Conservation (phyloP, 2,113 vertebrate species). For the Antigone vipio region DNA sequence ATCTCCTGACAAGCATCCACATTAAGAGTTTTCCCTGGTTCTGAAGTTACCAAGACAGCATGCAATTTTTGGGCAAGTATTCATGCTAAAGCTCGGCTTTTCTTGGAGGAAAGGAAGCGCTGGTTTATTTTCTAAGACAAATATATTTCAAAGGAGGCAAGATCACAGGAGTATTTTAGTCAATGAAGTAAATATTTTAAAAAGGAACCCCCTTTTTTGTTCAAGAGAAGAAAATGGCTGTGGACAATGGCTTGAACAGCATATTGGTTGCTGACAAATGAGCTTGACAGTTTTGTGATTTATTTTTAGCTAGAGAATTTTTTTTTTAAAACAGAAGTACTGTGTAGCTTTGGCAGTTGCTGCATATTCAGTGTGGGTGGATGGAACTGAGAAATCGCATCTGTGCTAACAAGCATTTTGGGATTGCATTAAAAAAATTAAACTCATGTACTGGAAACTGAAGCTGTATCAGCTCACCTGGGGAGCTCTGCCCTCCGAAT, state of each 20-base stretch:
- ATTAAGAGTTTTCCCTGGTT: background rate
- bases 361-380: conserved; percentile 29
- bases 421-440: conserved; percentile 38
- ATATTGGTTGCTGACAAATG: background rate
- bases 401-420: conserved; percentile 23
- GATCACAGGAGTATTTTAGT: background rate
- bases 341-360: conserved; percentile 41
- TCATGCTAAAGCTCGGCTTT: background rate
- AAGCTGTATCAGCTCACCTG: conserved; percentile 27
- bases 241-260: background rate
- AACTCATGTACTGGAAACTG: conserved; percentile 57
- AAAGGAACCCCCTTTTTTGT: background rate
- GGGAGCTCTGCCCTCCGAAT: conserved; percentile 16
- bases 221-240: conserved; percentile 28
- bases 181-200: conserved; percentile 2
- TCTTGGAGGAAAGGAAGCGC: background rate
- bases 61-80: conserved; percentile 27
- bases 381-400: conserved; percentile 16
- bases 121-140: conserved; percentile 5
- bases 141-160: conserved; percentile 10
- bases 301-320: conserved; percentile 54
- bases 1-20: background rate
- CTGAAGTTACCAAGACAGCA: background rate
- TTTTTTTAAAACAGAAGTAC: background rate
- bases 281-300: background rate